Base-by-base conservation (phyloP, 2,888 invertebrate species). In the Cetonia aurata region DNA sequence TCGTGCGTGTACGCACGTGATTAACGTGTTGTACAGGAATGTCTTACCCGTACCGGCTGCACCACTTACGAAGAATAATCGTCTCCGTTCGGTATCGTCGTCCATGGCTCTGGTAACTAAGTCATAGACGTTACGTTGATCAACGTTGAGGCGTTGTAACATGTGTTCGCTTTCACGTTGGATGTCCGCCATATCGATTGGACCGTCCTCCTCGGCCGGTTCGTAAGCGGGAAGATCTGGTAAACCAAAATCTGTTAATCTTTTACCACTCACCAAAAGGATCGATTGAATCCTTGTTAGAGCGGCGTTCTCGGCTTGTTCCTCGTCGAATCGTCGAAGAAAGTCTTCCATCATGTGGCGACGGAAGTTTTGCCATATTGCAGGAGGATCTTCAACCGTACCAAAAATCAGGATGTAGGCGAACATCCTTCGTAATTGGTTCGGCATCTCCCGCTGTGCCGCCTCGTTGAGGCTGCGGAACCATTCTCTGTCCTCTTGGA, bases 351-450 rank as follows among this genome's bases (percentile, higher is more conserved):
- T 46, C 12, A 68, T 8, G 6, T 33, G 1, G 8, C 42, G 0
- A 9, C 31, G 12, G 25, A 66, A 66, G 1, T 19, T 13, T 1
- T 46, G 42, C 66, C 66, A 70, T 15, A 70, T 37, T 42, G 8
- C 17, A 2, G 33, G 41, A 12, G 60, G 8, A 17, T 59, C 42
- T 10, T 13, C 19, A 1, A 52, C 53, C 1, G 15, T n/a, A 10
- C 48, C 46, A 6, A 66, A 55, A 0, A 52, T 8, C 3, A 31
- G 19, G 2, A 69, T 50, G 12, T 74, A 66, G 8, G 78, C 79
- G 73, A 83, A 82, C 6, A 82, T 70, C 19, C 74, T 57, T 59
- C 83, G 72, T 52, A 84, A 71, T 71, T 75, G 71, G 42, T 50
- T 53, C 4, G 77, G 77, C 78, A 81, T 76, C 74, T 78, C 70